Base-by-base conservation (phyloP, 2,797 vertebrate species). In the Botia almorhae region DNA sequence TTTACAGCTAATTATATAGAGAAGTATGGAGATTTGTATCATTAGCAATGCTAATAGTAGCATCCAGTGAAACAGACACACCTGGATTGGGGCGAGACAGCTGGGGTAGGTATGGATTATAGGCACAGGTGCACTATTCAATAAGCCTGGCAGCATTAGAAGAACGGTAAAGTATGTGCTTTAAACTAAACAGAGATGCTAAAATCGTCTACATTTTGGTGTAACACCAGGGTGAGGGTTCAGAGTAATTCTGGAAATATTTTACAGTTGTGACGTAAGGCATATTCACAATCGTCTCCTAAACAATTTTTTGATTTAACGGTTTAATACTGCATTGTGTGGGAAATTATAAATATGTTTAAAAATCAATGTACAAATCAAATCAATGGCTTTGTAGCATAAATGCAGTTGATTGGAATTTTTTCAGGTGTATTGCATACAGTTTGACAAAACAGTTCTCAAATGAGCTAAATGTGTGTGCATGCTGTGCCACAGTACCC, bases 41-140 rank as follows among this genome's bases (percentile, higher is more conserved):
- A 84, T 86, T 86, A 86, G 85, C 85, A 86, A 81, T 86, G 85
- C 85, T 86, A 86, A 86, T 86, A 83, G 84, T 83, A 86, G 85
- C 82, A 80, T 82, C 74, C 80, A 74, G 83, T 84, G 85, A 86
- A 86, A 84, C 83, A 84, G 81, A 84, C 85, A 86, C 85, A 86
- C 85, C 85, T 86, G 85, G 85, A 81, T 82, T 68, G 85, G 81
- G 82, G 74, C 77, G 83, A 86, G 84, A 86, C 85, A 86, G 85
- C 85, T 86, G 85, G 80, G 81, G 81, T 82, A 82, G 85, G 78
- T 86, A 86, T 86, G 83, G 84, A 82, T 85, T 85, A 85, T 83
- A 83, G 82, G 85, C 73, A 83, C 86, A 87, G 85, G 85, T 86
- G 85, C 83, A 73, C 82, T 72, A 82, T 86, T 84, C 84, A 84